Base-by-base conservation (phyloP, 2,888 invertebrate species). In the Caenorhabditis afra region DNA sequence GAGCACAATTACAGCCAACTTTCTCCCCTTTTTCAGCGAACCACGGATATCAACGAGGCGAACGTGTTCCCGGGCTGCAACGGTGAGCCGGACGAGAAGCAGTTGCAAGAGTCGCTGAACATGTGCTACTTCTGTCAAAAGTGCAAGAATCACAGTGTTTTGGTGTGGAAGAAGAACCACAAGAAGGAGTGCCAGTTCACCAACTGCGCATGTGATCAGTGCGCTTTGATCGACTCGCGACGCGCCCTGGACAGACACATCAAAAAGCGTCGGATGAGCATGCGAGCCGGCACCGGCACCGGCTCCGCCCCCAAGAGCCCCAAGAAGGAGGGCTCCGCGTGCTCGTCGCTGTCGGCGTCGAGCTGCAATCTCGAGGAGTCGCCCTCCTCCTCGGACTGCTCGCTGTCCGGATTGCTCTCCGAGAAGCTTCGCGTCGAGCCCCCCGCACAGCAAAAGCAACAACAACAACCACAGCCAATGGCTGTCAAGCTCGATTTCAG, bases 91-190 rank as follows among this genome's bases (percentile, higher is more conserved):
- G 64, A 52, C 49, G 73, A 79, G 37, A 75, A 78, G 52, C n/a
- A 49, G 12, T 50, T 61, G 11, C 29, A 70, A 35, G 75, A 66
- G 3, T 52, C 49, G 29, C 49, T 64, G 16, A 78, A 80, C 73
- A 82, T 81, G 79, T 89, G 89, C 80, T 89, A 89, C 77, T 87
- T 89, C 67, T 89, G 89, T 64, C 89, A 89, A 62, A 89, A 89
- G 75, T 89, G 89, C 82, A 89, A 89, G 70, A 89, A 89, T 64
- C 89, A 89, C 64, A 87, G 86, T 18, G 75, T 87, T 12, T 76
- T 88, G 12, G 85, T 85, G 74, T 88, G 88, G 87, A 88, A 88
- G 78, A 88, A 88, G 81, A 85, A 88, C 58, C 88, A 88, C 81
- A 88, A 88, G 68, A 84, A 87, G 62, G 81, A 84, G 45, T 88